These are phyloP conservation scores for Leucoraja ocellata DNA, from an alignment of 2,797 vertebrate species.

Conservation along the genomic window DNA sequence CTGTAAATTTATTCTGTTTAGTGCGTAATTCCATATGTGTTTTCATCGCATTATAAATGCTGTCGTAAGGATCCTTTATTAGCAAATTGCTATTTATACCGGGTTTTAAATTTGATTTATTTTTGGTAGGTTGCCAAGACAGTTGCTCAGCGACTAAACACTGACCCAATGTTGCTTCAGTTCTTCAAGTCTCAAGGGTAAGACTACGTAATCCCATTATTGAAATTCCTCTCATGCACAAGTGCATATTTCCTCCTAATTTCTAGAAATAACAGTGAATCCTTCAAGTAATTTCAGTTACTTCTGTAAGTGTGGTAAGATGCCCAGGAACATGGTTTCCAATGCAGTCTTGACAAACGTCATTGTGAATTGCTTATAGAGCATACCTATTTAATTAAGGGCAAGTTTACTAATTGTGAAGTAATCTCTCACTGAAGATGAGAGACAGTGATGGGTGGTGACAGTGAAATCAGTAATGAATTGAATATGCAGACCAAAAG, in stretches of 20 bases:
- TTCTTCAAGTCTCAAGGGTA: constrained; percentile 99
- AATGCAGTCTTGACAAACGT: neutral
- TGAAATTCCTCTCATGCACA: neutral
- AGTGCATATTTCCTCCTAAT: neutral
- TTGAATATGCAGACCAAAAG: neutral
- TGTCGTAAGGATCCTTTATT: neutral
- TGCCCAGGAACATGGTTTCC: neutral
- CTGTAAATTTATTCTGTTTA: neutral
- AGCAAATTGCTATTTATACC: neutral
- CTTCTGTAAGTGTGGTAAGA: neutral
- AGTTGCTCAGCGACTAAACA: constrained; percentile 94
- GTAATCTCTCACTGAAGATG: neutral
- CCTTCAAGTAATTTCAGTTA: neutral
- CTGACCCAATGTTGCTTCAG: constrained; percentile 96
- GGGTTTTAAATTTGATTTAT: neutral
- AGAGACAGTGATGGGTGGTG: neutral
- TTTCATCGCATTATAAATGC: no score
- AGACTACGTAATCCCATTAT: constrained; percentile 47
- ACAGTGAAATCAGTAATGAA: neutral
- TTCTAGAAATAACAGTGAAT: neutral
- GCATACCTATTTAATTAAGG: neutral
- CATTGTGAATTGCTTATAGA: neutral
- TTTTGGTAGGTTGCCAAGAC: constrained; percentile 87
- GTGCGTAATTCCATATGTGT: neutral
- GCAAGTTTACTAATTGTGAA: neutral